Evolutionary conservation across 2,797 vertebrate species (phyloP).

Genomic region (Sebastes cheni): DNA sequence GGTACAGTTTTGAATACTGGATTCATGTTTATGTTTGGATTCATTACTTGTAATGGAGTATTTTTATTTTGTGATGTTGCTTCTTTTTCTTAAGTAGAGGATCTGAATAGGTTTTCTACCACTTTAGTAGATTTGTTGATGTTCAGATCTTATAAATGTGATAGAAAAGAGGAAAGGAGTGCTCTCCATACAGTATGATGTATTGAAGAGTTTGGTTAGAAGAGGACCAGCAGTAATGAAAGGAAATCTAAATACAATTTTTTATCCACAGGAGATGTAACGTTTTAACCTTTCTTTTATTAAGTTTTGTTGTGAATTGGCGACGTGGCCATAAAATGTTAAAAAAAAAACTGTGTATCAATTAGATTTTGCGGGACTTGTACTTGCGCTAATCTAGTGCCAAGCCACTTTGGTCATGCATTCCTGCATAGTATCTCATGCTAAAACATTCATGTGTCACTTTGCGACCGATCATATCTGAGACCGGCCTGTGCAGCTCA

Average conservation of each 20-base stretch:
- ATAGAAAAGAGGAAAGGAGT: not conserved
- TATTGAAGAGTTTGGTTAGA: not conserved
- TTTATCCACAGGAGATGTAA: no score
- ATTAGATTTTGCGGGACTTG: not conserved
- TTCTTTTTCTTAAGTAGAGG: not conserved
- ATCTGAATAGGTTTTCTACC: not conserved
- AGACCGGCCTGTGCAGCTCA: not conserved
- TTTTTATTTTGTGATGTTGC: not conserved
- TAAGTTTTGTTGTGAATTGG: not conserved
- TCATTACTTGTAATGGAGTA: not conserved
- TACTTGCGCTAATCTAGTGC: not conserved
- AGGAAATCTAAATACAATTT: rapidly evolving
- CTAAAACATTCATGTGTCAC: conserved; percentile 33
- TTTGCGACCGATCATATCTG: conserved; percentile 16
- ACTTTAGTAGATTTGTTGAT: not conserved
- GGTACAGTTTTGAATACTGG: not conserved
- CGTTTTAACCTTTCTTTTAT: not conserved
- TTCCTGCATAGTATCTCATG: not conserved
- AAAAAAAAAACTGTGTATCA: not conserved
- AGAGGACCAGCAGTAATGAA: not conserved
- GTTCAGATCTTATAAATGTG: not conserved
- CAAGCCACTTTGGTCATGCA: not conserved
- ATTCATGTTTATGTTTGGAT: no score
- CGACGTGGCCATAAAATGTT: no score
- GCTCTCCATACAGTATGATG: not conserved